Base-by-base conservation (phyloP, 37 sponge, comb jelly and placozoan species). In the Petrosia ficiformis region DNA sequence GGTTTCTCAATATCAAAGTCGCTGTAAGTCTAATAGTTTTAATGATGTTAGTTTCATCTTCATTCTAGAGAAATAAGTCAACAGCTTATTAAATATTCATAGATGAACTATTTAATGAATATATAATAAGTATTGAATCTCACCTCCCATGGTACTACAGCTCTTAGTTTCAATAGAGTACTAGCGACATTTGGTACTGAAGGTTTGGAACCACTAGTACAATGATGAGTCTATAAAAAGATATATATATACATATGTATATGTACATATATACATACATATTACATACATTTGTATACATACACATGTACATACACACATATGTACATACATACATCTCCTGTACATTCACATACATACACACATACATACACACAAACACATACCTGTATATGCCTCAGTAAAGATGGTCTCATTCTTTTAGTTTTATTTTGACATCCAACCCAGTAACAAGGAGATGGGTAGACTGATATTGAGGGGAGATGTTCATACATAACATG, bases 1-100 rank as follows among this genome's bases (percentile, higher is more conserved):
- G 65, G 65, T 90, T 90, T 79, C 90, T 90, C 24, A 90, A 69
- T 4, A 90, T 71, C 19, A 90, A 77, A 68, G 82, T 86, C 31
- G 90, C 65, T 43, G 90, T 84, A 22, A 90, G 58, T 39, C 81
- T 71, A 5, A 84, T 75, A 22, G 77, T 69, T 34, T 84, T 84
- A 4, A 77, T 90, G 32, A 85, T 35, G 2, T 42, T 33, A 68
- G 32, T 70, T 68, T 84, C 85, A 25, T 52, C 40, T 35, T 79
- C 80, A 59, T 31, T 26, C 83, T 88, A 71, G 22, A 56, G 41
- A 58, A 57, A 22, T 21, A 3, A 30, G 32, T 32, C 26, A 48
- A 10, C 4, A 43, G 52, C 1, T 14, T 16, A 1, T 29, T 39
- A 40, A 41, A 69, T 32, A 11, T 36, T 35, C 34, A 71, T n/a